Conservation (phyloP, 2,113 vertebrate species). For the Tricholaema leucomelas region DNA sequence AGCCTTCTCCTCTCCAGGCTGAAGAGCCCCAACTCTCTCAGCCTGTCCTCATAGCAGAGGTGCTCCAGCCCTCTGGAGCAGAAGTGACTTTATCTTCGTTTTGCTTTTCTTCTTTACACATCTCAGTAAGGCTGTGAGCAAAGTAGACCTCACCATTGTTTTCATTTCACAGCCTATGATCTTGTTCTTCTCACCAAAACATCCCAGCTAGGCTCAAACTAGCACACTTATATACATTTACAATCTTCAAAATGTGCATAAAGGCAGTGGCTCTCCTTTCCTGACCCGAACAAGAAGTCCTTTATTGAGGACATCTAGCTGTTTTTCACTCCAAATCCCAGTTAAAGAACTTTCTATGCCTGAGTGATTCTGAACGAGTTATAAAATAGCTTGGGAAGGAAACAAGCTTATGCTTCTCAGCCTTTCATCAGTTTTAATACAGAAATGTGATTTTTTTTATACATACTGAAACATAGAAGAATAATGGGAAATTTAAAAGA, state of each 20-base stretch:
- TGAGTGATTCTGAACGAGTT: constrained; percentile 13
- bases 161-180: too few relatives aligned
- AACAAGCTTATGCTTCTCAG: not conserved
- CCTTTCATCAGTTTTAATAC: not conserved
- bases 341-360: constrained; percentile 12
- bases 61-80: too few relatives aligned
- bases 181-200: too few relatives aligned
- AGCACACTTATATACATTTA: too few relatives aligned
- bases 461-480: not conserved
- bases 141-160: too few relatives aligned
- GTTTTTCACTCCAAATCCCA: not conserved
- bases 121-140: too few relatives aligned
- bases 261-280: not conserved
- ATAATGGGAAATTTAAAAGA: not conserved
- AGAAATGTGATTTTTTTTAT: not conserved
- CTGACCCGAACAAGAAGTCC: not conserved
- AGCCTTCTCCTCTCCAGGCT: too few relatives aligned
- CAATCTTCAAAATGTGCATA: not conserved
- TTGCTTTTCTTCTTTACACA: too few relatives aligned
- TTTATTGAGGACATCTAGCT: not conserved
- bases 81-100: too few relatives aligned
- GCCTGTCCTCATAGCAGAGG: too few relatives aligned
- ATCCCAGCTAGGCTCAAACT: too few relatives aligned
- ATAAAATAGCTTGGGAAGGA: not conserved
- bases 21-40: too few relatives aligned